Evolutionary conservation across 2,113 vertebrate species (phyloP), one percentile per base, ranked within the genome.

Genomic region (Sceloporus undulatus): DNA sequence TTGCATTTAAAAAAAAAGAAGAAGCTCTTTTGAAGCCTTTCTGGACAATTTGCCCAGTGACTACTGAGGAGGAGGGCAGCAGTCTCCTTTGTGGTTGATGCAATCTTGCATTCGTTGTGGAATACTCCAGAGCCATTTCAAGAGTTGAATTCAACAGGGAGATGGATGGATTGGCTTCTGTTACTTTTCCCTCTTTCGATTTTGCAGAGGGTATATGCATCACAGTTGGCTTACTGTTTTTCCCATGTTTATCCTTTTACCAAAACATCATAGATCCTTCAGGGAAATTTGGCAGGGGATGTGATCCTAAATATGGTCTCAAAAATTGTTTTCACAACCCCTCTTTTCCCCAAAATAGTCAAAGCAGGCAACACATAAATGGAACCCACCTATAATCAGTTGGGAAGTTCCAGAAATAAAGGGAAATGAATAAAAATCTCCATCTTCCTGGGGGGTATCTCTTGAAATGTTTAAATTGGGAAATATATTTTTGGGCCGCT

Each of bases 31-130:
- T 3, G 59, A 77, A 83, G 66, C 40, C 13, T 29, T 94, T 94
- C 25, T 79, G 84, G 77, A 88, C 70, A 90, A 70, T 88, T 82
- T 75, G 84, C 79, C 92, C 89, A 9, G 0, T 56, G 87, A 9
- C 79, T 68, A 86, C 87, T 92, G 88, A 93, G 88, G 84, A 91
- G 86, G 66, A 8, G 42, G 0, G 29, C 87, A 87, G 94, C 52
- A 86, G 94, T 68, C 71, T 79, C 92, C 77, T n/a, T 79, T 87
- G 85, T 88, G 34, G 93, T 89, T 96, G 86, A 79, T 92, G 29
- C 75, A 68, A 68, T 89, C 80, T 90, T 75, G 19, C 1, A 79
- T 3, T 87, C 89, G 87, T 90, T 14, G 0, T 82, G 77, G 79
- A 78, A 59, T 40, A 48, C 5, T 62, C 81, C 83, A 90, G 27